Conservation (phyloP, 2,888 invertebrate species). For the Dromius quadrimaculatus region DNA sequence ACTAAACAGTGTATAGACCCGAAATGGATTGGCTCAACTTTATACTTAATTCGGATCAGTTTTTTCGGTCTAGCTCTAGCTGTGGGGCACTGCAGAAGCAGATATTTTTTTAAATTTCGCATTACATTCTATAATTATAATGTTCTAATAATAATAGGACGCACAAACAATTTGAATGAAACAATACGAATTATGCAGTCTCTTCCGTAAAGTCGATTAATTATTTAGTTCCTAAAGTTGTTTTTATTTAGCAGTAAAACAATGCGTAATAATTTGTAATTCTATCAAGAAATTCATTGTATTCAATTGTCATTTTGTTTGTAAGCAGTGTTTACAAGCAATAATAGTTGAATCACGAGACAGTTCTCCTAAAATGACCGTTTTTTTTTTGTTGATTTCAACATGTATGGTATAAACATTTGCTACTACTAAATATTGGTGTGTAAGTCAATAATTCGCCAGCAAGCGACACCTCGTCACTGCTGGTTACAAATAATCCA, state of each 20-base stretch:
- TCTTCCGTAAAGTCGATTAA: constrained; percentile 39
- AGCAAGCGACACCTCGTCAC: not conserved
- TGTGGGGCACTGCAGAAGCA: constrained; percentile 49
- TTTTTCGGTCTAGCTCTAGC: constrained; percentile 17
- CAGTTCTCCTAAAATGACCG: no score
- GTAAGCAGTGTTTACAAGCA: constrained; percentile 52
- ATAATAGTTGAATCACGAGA: constrained; percentile 43
- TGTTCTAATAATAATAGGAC: constrained; percentile 32
- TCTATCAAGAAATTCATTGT: constrained; percentile 67
- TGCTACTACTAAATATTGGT: constrained; percentile 53
- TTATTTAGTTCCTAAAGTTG: constrained; percentile 44
- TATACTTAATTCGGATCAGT: constrained; percentile 2
- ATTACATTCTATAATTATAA: constrained; percentile 38
- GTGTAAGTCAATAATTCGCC: constrained; percentile 40
- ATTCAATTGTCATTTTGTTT: constrained; percentile 64
- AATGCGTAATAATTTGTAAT: constrained; percentile 38
- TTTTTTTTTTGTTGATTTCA: constrained; percentile 60
- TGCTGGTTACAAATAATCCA: constrained; percentile 19
- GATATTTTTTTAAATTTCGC: constrained; percentile 36
- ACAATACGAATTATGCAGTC: constrained; percentile 46
- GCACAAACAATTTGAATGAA: constrained; percentile 44
- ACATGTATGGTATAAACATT: constrained; percentile 58
- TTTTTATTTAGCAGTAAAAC: constrained; percentile 48
- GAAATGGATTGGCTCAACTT: constrained; percentile 8
- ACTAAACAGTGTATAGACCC: no score